Conservation (phyloP, 1,140 invertebrate species). For the Rhizoglyphus robini region DNA sequence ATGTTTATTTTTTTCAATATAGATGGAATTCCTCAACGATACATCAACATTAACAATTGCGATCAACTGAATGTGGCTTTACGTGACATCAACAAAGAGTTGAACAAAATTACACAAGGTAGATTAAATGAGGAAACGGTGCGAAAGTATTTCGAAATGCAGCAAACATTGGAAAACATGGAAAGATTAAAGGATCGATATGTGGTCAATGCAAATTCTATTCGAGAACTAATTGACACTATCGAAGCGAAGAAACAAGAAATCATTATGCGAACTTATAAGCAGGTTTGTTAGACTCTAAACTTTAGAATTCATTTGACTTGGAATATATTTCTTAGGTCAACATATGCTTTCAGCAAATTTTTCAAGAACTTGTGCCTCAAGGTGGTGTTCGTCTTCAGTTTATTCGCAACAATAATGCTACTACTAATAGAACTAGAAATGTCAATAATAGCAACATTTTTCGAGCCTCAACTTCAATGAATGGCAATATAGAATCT, state of each 20-base stretch:
- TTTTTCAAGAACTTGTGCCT: conserved; percentile 93
- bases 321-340: too few species aligned
- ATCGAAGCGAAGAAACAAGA: conserved; percentile 91
- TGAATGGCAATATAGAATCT: not conserved
- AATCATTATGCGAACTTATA: conserved; percentile 96
- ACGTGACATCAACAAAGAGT: not conserved
- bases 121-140: not conserved
- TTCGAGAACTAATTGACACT: conserved; percentile 82
- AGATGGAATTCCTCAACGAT: too few species aligned
- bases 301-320: too few species aligned
- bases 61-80: not conserved
- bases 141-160: not conserved
- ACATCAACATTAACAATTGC: not conserved
- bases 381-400: conserved; percentile 79
- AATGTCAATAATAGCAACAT: not conserved
- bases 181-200: conserved; percentile 80
- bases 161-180: conserved; percentile 45
- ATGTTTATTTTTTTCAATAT: too few species aligned
- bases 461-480: not conserved
- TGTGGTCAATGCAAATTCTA: conserved; percentile 92
- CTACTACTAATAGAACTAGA: not conserved
- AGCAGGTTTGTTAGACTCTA: too few species aligned
- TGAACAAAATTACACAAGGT: not conserved
- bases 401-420: conserved; percentile 38
- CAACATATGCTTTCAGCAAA: conserved; percentile 95